These are phyloP conservation scores for Andrena haemorrhoa DNA, from an alignment of 2,888 invertebrate genomes.

Conservation along the genomic window DNA sequence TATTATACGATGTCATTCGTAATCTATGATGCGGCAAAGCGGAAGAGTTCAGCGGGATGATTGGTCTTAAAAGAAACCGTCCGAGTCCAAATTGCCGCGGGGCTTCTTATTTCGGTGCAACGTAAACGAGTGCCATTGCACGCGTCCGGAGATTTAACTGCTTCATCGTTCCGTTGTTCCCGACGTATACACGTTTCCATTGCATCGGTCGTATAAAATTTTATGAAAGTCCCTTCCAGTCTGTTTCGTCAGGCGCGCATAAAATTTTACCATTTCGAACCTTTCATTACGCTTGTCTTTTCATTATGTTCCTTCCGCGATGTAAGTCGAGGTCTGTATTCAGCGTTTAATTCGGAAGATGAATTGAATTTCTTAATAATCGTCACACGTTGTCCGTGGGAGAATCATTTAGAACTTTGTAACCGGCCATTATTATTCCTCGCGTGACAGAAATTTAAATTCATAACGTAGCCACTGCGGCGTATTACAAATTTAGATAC, in stretches of 20 bases:
- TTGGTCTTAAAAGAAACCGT: not conserved
- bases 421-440: not conserved
- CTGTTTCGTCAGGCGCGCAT: too few species aligned
- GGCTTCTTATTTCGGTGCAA: not conserved
- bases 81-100: not conserved
- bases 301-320: too few species aligned
- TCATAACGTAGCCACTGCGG: slow-evolving; percentile 3
- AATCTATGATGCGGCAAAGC: slow-evolving; percentile 33
- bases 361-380: not conserved
- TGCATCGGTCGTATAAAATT: slow-evolving; percentile 21
- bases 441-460: slow-evolving; percentile 2
- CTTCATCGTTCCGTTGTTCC: slow-evolving; percentile 16
- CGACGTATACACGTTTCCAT: slow-evolving; percentile 27
- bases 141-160: slow-evolving; percentile 26
- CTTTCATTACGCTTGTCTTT: too few species aligned
- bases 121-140: slow-evolving; percentile 13
- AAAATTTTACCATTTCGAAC: too few species aligned
- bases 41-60: slow-evolving; percentile 1
- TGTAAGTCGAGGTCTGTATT: too few species aligned
- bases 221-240: slow-evolving; percentile 29
- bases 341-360: too few species aligned
- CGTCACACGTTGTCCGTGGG: not conserved
- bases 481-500: slow-evolving; percentile 4
- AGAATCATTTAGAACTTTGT: not conserved
- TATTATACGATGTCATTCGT: not conserved